A percentile compares a stretch with the other conserved stretches of the same genome.
Evolutionary conservation across 1,140 invertebrate species (phyloP).

Genomic region (Lasioglossum albipes): DNA sequence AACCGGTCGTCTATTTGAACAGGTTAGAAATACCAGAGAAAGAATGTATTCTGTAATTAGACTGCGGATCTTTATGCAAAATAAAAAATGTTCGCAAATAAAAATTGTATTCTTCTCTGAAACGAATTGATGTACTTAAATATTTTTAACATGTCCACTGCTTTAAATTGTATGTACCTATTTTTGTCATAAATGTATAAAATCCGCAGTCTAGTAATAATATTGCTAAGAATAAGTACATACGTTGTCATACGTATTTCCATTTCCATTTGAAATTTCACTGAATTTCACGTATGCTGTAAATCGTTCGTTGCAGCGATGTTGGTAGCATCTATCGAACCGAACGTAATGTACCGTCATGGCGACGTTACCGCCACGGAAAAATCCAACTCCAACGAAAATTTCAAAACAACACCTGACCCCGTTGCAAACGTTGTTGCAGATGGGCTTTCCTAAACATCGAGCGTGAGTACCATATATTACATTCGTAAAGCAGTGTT

Average conservation of each 20-base stretch:
- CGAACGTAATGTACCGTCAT: constrained; percentile 75
- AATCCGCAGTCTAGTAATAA: no score
- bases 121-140: no score
- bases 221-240: neutral
- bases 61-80: no score
- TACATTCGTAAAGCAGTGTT: neutral
- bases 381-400: constrained; percentile 85
- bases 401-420: constrained; percentile 87
- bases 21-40: neutral
- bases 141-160: no score
- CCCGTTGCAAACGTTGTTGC: constrained; percentile 89
- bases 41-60: neutral
- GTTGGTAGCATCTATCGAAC: constrained; percentile 18
- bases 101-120: no score
- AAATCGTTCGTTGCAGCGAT: constrained; percentile 2
- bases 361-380: constrained; percentile 85
- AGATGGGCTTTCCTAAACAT: constrained; percentile 93
- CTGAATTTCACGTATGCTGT: neutral
- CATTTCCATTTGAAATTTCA: neutral
- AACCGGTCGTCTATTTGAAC: neutral
- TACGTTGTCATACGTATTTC: no score
- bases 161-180: no score
- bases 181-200: no score
- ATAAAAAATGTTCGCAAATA: no score
- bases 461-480: constrained; percentile 86